Conservation (phyloP, 2,888 invertebrate species). For the Anoplius nigerrimus region DNA sequence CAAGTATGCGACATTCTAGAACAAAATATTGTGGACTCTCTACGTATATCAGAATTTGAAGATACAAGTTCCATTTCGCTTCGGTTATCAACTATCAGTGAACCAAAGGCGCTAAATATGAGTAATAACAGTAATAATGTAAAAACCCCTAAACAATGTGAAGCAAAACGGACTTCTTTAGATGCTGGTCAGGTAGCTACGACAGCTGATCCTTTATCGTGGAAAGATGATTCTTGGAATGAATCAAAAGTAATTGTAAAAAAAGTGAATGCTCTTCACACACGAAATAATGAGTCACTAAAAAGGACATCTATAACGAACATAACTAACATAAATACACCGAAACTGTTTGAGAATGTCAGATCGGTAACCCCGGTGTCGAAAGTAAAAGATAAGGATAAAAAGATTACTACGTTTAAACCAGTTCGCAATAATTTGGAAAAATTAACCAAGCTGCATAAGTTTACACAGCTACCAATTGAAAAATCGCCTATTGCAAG, state of each 20-base stretch:
- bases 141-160: conserved; percentile 7
- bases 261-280: conserved; percentile 25
- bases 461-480: conserved; percentile 31
- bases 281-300: conserved; percentile 20
- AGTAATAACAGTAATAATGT: conserved; percentile 2
- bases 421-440: conserved; percentile 8
- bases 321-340: conserved; percentile 28
- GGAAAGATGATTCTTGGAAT: conserved; percentile 65
- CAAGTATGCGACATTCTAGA: conserved; percentile 76
- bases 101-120: neutral
- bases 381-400: conserved; percentile 8
- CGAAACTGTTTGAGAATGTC: conserved; percentile 20
- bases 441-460: conserved; percentile 15
- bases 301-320: conserved; percentile 23
- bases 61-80: conserved; percentile 34
- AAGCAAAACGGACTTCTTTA: neutral
- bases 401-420: conserved; percentile 1
- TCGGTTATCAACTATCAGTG: conserved; percentile 12
- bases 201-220: conserved; percentile 42
- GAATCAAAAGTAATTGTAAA: conserved; percentile 43
- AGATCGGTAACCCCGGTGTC: conserved; percentile 12
- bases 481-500: conserved; percentile 45
- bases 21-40: conserved; percentile 66
- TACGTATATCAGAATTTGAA: conserved; percentile 55
- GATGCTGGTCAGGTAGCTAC: conserved; percentile 9